Conservation (phyloP, 2,888 invertebrate genomes). For the Hermaeophaga mercurialis region DNA sequence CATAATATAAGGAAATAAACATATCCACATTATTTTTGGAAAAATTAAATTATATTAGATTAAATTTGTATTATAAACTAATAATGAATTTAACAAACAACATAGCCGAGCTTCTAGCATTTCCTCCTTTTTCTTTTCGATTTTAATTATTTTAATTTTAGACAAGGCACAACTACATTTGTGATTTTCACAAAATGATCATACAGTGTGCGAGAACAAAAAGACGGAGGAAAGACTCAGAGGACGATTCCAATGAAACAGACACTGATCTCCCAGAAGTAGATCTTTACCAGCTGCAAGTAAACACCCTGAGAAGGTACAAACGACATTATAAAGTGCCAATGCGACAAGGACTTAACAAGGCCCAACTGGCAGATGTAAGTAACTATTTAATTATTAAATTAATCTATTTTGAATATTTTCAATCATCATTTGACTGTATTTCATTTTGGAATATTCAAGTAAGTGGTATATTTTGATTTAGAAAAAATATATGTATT, state of each 20-base stretch:
- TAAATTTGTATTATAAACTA: too few species aligned
- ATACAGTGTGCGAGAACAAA: slow-evolving; percentile 95
- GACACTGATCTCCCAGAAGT: slow-evolving; percentile 91
- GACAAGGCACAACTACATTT: slow-evolving; percentile 95
- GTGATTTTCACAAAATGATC: slow-evolving; percentile 94
- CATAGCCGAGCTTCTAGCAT: too few species aligned
- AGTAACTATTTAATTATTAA: slow-evolving; percentile 57
- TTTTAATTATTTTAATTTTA: slow-evolving; percentile 50
- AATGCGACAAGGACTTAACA: slow-evolving; percentile 89
- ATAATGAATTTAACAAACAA: too few species aligned
- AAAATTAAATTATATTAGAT: too few species aligned
- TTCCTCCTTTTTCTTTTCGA: too few species aligned
- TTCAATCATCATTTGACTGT: too few species aligned
- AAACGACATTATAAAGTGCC: slow-evolving; percentile 93
- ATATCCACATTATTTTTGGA: too few species aligned
- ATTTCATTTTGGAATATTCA: too few species aligned
- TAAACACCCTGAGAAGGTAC: slow-evolving; percentile 91
- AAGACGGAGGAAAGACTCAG: slow-evolving; percentile 89
- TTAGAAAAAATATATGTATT: too few species aligned
- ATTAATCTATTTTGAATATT: too few species aligned
- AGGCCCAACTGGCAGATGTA: slow-evolving; percentile 95
- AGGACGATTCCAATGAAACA: slow-evolving; percentile 93
- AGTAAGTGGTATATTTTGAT: too few species aligned
- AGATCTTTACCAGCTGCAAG: slow-evolving; percentile 90
- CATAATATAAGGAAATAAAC: too few species aligned